These are phyloP conservation scores for Lepus americanus DNA, from an alignment of 2,113 vertebrate genomes.

Conservation along the genomic window DNA sequence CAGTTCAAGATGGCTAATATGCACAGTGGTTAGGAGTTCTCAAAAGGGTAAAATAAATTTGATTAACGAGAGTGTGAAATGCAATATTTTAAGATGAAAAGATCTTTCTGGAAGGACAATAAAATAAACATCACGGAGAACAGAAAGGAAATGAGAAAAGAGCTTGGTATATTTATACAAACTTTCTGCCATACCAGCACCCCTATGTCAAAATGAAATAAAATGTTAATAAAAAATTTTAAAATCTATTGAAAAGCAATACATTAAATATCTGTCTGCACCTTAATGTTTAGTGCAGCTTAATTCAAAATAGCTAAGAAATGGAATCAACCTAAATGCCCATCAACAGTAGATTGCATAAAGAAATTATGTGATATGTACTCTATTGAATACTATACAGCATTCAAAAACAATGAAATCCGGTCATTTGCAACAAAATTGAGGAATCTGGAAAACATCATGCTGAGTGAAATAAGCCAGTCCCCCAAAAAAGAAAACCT, in stretches of 20 bases:
- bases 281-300: no score
- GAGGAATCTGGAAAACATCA: no score
- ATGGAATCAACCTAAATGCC: no score
- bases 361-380: no score
- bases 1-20: slow-evolving; percentile 21
- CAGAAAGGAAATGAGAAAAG: background rate
- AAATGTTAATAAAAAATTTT: slow-evolving; percentile 83
- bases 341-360: no score
- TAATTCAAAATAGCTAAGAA: no score
- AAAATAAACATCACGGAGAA: background rate
- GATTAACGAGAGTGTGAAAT: slow-evolving; percentile 22
- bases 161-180: slow-evolving; percentile 23
- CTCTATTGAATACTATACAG: no score
- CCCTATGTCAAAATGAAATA: slow-evolving; percentile 65
- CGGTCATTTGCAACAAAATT: no score
- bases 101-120: slow-evolving; percentile 5
- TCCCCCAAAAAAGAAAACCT: no score
- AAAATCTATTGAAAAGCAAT: slow-evolving; percentile 85
- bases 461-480: no score
- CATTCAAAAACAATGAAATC: no score
- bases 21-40: background rate
- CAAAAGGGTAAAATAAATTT: slow-evolving; percentile 14
- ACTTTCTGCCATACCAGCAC: slow-evolving; percentile 52
- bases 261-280: background rate
- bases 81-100: slow-evolving; percentile 37